These are phyloP conservation scores for Epinephelus fuscoguttatus DNA, from an alignment of 2,113 vertebrate species.

Conservation along the genomic window DNA sequence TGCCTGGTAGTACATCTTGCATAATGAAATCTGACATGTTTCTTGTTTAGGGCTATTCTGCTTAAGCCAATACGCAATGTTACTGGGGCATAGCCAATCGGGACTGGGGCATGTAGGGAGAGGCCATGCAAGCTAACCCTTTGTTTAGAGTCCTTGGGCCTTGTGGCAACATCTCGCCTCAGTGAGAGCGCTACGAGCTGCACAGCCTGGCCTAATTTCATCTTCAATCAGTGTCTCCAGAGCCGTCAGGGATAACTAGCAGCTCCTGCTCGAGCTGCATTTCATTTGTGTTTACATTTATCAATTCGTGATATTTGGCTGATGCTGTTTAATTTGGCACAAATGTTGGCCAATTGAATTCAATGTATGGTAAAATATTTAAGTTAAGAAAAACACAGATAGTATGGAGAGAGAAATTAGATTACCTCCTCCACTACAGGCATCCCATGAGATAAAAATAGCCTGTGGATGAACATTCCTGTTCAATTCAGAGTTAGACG, in stretches of 20 bases:
- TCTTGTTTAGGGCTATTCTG: conserved; percentile 74
- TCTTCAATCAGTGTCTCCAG: conserved; percentile 81
- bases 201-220: conserved; percentile 80
- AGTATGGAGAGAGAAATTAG: conserved; percentile 54
- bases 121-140: conserved; percentile 70
- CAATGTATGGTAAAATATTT: conserved; percentile 7
- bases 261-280: conserved; percentile 46
- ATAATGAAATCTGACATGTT: conserved; percentile 81
- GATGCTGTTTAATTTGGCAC: conserved; percentile 43
- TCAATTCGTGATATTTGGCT: conserved; percentile 53
- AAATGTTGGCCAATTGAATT: conserved; percentile 6
- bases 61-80: conserved; percentile 73
- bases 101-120: conserved; percentile 57
- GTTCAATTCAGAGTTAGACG: conserved; percentile 26
- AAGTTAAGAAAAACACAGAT: conserved; percentile 62
- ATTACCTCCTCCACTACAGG: conserved; percentile 38
- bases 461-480: conserved; percentile 51
- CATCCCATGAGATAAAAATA: conserved; percentile 58
- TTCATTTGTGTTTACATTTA: conserved; percentile 52
- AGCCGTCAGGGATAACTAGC: conserved; percentile 70
- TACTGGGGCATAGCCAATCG: conserved; percentile 75
- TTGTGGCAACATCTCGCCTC: conserved; percentile 75
- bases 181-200: conserved; percentile 64
- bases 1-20: conserved; percentile 50
- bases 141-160: conserved; percentile 77